phyloP scores from a whole-genome alignment of 2,797 vertebrate species.

The Paratrypauchen microcephalus region DNA sequence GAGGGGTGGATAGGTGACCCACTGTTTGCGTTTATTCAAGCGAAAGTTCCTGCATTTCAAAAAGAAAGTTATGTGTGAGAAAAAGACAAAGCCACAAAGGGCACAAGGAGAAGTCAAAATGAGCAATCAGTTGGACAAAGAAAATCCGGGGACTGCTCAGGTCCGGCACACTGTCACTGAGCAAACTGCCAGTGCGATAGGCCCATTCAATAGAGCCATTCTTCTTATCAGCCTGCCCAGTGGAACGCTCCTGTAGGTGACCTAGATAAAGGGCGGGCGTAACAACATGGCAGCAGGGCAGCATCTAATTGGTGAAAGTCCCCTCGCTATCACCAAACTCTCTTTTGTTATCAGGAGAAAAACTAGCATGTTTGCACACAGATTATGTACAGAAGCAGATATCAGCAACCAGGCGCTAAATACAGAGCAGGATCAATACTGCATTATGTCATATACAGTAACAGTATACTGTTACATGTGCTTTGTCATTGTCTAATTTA shows the following conservation, averaged over 20 bases:
- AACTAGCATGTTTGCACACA: slow-evolving; percentile 17
- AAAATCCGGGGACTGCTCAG: slow-evolving; percentile 19
- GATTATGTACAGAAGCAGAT: slow-evolving; percentile 19
- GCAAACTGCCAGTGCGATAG: slow-evolving; percentile 30
- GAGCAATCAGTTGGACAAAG: slow-evolving; percentile 33
- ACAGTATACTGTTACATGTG: not conserved
- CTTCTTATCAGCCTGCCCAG: slow-evolving; percentile 52
- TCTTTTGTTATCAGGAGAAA: slow-evolving; percentile 30
- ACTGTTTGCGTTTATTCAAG: slow-evolving; percentile 38
- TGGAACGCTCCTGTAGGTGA: slow-evolving; percentile 50
- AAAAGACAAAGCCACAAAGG: slow-evolving; percentile 25
- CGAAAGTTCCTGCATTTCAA: slow-evolving; percentile 25
- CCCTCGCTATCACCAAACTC: slow-evolving; percentile 30
- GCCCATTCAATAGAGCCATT: slow-evolving; percentile 37
- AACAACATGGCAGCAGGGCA: slow-evolving; percentile 1
- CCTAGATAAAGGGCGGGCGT: slow-evolving; percentile 53
- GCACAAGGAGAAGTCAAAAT: slow-evolving; percentile 14
- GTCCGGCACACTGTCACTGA: slow-evolving; percentile 22
- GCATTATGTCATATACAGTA: not conserved
- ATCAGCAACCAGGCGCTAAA: not conserved
- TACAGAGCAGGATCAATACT: slow-evolving; percentile 4
- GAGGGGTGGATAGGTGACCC: slow-evolving; percentile 23
- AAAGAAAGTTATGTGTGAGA: slow-evolving; percentile 19
- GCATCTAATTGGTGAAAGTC: slow-evolving; percentile 29
- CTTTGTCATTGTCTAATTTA: no score